Evolutionary conservation across 2,797 vertebrate genomes (phyloP), one percentile per base, ranked within the genome.

Genomic region (Catostomus latipinnis): DNA sequence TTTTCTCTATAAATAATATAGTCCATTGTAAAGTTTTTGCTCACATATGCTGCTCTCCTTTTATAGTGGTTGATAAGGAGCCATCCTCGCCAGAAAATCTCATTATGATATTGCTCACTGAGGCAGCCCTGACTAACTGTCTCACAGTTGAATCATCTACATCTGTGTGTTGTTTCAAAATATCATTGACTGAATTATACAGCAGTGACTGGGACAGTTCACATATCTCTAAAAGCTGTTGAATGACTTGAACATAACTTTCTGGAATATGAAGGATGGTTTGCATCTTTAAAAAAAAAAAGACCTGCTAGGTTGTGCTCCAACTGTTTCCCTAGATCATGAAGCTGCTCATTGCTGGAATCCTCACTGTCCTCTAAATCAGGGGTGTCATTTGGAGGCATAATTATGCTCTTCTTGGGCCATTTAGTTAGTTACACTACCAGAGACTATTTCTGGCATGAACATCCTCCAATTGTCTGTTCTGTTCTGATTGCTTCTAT

Each of bases 221-320:
- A 76, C 43, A 68, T 22, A 82, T 85, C 62, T 82, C 52, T 34
- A 45, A 13, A 45, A 81, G 53, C 73, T 82, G 78, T 54, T 83
- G 66, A 18, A 75, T 71, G 10, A 82, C 34, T 67, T 84, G 73
- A 54, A 74, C n/a, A 18, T 53, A 56, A 74, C 74, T 81, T 70
- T 85, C 78, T 56, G 63, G 48, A 63, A 82, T 82, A 34, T 82
- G 77, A 43, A 82, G 63, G n/a, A 34, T 34, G 34, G 34, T 34
- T 34, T 34, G 34, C 34, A 34, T 34, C 34, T 34, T 34, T 34
- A 34, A 34, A 22, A 22, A 22, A 22, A 71, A 83, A 71, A 71
- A 85, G 71, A 71, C 71, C 49, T 16, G 74, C 84, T 5, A 85
- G 52, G 53, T 74, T 85, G 45, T 81, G 81, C 74, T 85, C 78